Percentiles rank a stretch among this genome's conserved stretches.
These are phyloP conservation scores for Decapterus maruadsi DNA, from an alignment of 2,797 vertebrate genomes.

Conservation along the genomic window DNA sequence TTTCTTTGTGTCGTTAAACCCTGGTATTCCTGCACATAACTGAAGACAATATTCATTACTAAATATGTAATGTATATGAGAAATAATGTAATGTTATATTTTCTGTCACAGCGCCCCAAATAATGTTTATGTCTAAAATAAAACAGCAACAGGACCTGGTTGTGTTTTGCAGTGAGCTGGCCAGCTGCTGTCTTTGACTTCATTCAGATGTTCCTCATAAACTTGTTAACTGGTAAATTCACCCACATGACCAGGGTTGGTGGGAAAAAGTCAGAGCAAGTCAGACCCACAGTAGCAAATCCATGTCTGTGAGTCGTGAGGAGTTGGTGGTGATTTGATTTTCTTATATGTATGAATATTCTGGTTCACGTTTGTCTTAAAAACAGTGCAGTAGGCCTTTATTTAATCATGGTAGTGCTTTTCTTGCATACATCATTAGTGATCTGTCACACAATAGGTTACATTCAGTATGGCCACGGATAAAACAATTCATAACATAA, in stretches of 20 bases:
- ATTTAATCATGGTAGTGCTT: constrained; percentile 91
- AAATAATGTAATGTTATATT: background rate
- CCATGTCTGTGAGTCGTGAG: background rate
- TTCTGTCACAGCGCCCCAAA: background rate
- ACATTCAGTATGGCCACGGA: constrained; percentile 84
- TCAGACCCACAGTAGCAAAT: background rate
- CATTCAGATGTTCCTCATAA: constrained; percentile 35
- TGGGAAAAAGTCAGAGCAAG: constrained; percentile 20
- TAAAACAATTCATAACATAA: constrained; percentile 62
- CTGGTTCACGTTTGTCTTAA: constrained; percentile 26
- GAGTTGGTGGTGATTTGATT: background rate
- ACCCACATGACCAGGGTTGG: constrained; percentile 45
- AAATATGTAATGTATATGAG: background rate
- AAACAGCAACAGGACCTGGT: background rate
- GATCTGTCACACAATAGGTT: constrained; percentile 80
- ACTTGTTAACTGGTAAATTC: constrained; percentile 48
- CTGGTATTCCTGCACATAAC: background rate
- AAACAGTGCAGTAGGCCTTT: constrained; percentile 89
- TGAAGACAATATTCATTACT: background rate
- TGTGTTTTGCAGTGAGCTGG: background rate
- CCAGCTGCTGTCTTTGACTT: constrained; percentile 16
- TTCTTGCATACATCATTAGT: constrained; percentile 90
- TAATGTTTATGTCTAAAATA: background rate
- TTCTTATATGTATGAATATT: background rate
- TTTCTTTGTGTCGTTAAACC: too few species aligned